Evolutionary conservation across 2,797 vertebrate genomes (phyloP), one percentile per base, ranked within the genome.

Genomic region (Trachurus trachurus): DNA sequence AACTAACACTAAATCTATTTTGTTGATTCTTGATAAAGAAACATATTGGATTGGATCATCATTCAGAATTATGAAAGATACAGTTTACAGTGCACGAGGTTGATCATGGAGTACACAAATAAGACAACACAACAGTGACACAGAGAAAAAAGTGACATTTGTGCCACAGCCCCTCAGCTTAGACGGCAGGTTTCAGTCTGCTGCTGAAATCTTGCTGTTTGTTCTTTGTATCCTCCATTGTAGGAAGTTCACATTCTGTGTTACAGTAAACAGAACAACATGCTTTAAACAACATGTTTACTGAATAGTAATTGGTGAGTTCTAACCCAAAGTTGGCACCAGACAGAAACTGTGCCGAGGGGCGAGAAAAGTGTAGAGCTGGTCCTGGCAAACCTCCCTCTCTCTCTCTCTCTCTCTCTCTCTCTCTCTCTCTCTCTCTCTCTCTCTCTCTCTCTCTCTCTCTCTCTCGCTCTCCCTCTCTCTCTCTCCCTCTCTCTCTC

Each of bases 351-450:
- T 15, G 19, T 49, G 49, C 67, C 2, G 19, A 69, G 47, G 42
- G 53, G 59, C 61, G 75, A 29, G 26, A 31, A 74, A 71, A 77
- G 66, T 80, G 42, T 70, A 16, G n/a, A 72, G 59, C 71, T 67
- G 58, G 65, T 29, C 34, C 59, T 52, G 44, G 49, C 69, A 74
- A 82, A 59, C 26, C 52, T 22, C 50, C 6, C 21, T 26, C 19
- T 67, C 49, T 26, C 26, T 26, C 26, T 26, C 26, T 29, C 29
- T 57, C 42, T 53, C 21, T 52, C 45, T 76, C 39, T 26, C 56
- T 66, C 58, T 74, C 73, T 65, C 75, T 75, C 65, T 11, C 80
- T 81, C 74, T 84, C 83, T 91, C 68, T 81, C 45, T 76, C 39
- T 26, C 56, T 66, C 58, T 74, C 73, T 65, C 75, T 75, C 65